Conservation (phyloP, 2,113 vertebrate species). For the Chelonoidis abingdonii region DNA sequence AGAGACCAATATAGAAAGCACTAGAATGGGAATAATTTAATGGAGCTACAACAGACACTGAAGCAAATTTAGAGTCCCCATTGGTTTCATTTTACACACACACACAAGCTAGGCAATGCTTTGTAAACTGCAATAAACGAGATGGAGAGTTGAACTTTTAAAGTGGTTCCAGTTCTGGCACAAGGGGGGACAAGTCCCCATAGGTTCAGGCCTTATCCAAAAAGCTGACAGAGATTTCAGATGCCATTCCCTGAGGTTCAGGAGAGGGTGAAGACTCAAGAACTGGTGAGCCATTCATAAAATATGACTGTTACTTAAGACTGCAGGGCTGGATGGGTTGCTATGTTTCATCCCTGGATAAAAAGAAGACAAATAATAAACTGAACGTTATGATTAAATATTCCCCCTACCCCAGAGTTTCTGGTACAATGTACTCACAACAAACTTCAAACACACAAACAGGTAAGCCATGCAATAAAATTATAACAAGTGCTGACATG, state of each 20-base stretch:
- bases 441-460: neutral
- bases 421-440: neutral
- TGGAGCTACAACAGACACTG: neutral
- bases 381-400: neutral
- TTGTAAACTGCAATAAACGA: neutral
- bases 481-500: neutral
- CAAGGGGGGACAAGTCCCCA: neutral
- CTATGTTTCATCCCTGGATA: neutral
- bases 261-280: neutral
- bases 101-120: neutral
- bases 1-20: neutral
- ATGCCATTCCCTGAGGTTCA: neutral
- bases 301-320: neutral
- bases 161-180: neutral
- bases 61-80: neutral
- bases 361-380: neutral
- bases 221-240: neutral
- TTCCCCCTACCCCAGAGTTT: neutral
- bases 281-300: neutral
- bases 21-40: fast-evolving
- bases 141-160: neutral
- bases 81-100: neutral
- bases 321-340: neutral
- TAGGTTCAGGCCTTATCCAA: fast-evolving
- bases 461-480: neutral